Conservation (phyloP, 2,113 vertebrate genomes). For the Psilopogon haemacephalus region DNA sequence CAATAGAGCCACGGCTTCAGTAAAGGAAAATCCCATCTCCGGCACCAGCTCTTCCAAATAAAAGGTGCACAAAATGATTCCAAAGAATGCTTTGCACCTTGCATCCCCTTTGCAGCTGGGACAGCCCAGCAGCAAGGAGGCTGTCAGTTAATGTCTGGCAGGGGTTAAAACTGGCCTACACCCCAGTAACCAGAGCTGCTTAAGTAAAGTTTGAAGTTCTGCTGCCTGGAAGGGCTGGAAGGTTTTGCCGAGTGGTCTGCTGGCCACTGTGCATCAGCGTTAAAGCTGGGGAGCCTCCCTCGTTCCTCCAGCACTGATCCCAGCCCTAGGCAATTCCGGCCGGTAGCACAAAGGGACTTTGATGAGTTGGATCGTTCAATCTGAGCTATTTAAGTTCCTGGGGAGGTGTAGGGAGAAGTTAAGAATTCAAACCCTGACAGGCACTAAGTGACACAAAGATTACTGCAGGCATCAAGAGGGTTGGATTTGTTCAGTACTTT, state of each 20-base stretch:
- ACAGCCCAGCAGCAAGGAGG: background rate
- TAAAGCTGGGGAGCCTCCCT: background rate
- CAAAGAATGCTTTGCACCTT: background rate
- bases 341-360: background rate
- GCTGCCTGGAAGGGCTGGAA: background rate
- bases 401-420: background rate
- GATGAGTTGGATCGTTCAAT: background rate
- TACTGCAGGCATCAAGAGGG: background rate
- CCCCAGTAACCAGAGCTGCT: background rate
- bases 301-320: background rate
- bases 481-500: background rate
- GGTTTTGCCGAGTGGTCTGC: background rate
- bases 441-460: conserved; percentile 14
- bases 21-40: background rate
- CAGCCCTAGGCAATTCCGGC: background rate
- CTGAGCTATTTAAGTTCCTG: background rate
- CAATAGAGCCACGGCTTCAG: background rate
- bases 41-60: background rate
- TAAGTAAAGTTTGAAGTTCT: background rate
- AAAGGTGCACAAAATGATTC: background rate
- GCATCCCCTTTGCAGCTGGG: background rate
- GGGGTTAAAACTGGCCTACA: background rate
- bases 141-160: background rate
- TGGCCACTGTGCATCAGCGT: background rate
- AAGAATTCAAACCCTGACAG: conserved; percentile 3